These are phyloP conservation scores for Panulirus ornatus DNA, from an alignment of 1,140 invertebrate genomes.

Conservation along the genomic window DNA sequence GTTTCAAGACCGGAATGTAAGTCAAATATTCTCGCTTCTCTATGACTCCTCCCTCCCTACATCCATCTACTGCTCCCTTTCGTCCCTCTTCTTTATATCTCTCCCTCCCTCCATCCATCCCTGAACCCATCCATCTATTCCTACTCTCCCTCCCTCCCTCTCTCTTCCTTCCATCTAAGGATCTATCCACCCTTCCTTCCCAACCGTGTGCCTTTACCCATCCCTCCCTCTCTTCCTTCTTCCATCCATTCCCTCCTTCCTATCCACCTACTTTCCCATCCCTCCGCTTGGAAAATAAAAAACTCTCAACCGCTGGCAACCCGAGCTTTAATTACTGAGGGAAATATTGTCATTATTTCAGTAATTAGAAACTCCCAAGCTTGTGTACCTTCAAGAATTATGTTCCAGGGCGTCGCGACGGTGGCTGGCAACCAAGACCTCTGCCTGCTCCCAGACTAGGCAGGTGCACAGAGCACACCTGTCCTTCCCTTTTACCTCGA, in stretches of 20 bases:
- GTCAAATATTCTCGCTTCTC: too few species aligned
- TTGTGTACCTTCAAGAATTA: constrained; percentile 1
- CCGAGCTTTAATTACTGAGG: not conserved
- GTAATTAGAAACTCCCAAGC: not conserved
- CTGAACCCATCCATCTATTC: not conserved
- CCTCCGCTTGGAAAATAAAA: not conserved
- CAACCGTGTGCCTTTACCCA: not conserved
- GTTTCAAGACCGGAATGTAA: too few species aligned
- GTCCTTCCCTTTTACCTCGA: not conserved
- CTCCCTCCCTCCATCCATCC: too few species aligned
- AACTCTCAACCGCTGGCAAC: not conserved
- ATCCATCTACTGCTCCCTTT: too few species aligned
- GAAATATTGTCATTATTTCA: constrained; percentile 12
- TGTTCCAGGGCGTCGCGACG: not conserved
- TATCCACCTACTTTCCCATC: not conserved
- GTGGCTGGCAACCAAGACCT: too few species aligned
- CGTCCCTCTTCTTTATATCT: not conserved
- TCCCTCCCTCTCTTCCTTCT: not conserved
- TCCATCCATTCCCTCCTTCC: not conserved
- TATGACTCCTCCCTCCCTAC: too few species aligned
- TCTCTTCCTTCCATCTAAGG: not conserved
- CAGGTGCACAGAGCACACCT: too few species aligned
- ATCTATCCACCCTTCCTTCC: not conserved
- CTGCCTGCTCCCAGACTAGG: too few species aligned
- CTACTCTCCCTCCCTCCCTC: not conserved